Evolutionary conservation across 2,113 vertebrate genomes (phyloP).

Genomic region (Grammatotria lemairii): DNA sequence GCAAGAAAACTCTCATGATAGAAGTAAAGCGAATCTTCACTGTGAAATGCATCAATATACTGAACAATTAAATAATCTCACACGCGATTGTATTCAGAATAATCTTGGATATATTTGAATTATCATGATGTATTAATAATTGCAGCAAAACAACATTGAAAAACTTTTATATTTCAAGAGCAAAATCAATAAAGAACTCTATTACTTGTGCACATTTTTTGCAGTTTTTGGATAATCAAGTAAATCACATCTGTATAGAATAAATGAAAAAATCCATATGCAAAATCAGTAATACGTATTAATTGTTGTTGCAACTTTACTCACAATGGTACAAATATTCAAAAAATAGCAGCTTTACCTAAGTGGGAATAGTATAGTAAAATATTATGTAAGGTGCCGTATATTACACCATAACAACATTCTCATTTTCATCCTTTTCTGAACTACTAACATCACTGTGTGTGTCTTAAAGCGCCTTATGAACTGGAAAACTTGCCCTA

Average conservation of each 20-base stretch:
- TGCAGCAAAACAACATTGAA: background rate
- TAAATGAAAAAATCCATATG: background rate
- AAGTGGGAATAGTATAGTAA: background rate
- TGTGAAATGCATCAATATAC: background rate
- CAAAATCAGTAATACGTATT: background rate
- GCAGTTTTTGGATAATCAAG: background rate
- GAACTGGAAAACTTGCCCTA: background rate
- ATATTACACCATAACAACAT: background rate
- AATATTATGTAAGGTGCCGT: background rate
- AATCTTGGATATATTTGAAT: background rate
- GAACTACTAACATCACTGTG: background rate
- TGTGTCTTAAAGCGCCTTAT: background rate
- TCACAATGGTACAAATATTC: background rate
- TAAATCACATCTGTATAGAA: background rate
- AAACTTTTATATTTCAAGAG: background rate
- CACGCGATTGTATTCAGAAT: fast-evolving
- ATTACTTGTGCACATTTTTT: background rate
- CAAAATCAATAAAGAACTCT: background rate
- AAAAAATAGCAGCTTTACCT: background rate
- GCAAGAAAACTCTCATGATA: background rate
- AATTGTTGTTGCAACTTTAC: fast-evolving
- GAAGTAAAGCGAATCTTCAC: background rate
- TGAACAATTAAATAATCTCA: background rate
- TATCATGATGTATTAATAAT: background rate
- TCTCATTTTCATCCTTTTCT: background rate